phyloP scores from a whole-genome alignment of 53 echinoderm and acorn worm genomes.

The Paracentrotus lividus region DNA sequence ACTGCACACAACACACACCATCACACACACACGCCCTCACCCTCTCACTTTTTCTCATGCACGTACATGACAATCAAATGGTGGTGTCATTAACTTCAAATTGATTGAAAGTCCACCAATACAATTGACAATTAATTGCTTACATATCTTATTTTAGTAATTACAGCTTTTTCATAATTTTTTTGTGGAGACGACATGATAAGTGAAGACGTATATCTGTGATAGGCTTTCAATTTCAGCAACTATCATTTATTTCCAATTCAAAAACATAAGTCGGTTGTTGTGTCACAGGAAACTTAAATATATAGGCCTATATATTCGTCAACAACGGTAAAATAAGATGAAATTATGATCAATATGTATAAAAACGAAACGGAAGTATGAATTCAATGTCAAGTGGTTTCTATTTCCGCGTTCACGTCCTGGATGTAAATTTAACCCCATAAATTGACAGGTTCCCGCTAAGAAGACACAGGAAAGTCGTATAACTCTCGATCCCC shows the following conservation, averaged over 20 bases:
- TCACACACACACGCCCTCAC: too few species aligned
- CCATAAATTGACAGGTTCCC: not conserved
- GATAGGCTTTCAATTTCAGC: too few species aligned
- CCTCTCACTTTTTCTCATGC: too few species aligned
- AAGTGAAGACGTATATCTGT: too few species aligned
- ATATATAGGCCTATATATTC: not conserved
- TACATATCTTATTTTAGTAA: too few species aligned
- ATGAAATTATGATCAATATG: not conserved
- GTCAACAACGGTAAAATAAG: not conserved
- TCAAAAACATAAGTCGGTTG: not conserved
- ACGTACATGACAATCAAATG: too few species aligned
- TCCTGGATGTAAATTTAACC: not conserved
- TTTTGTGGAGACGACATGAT: too few species aligned
- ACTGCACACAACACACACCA: too few species aligned
- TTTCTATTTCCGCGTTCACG: not conserved
- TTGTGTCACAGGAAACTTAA: not conserved
- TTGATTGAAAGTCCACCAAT: too few species aligned
- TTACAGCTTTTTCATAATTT: too few species aligned
- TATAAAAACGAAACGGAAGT: not conserved
- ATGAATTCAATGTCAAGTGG: not conserved
- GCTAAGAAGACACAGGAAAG: constrained; percentile 13
- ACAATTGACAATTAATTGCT: too few species aligned
- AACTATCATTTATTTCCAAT: not conserved
- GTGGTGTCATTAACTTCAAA: too few species aligned
- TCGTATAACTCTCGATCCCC: not conserved